Percentiles rank a stretch among this genome's conserved stretches.
Evolutionary conservation across 2,888 invertebrate species (phyloP).

Genomic region (Ichneumoninae sp.): DNA sequence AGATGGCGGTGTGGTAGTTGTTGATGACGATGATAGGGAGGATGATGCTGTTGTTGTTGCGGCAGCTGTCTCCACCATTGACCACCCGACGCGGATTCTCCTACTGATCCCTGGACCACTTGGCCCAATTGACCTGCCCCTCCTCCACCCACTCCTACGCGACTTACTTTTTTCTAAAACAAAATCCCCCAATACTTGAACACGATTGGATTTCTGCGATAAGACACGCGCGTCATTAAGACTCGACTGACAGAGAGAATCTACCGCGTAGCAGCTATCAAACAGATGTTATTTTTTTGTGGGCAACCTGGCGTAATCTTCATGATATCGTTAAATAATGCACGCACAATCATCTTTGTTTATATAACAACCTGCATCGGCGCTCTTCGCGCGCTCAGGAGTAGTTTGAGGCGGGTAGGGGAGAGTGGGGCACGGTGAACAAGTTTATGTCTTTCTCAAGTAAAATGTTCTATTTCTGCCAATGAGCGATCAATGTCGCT

Average conservation of each 20-base stretch:
- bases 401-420: background rate
- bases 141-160: constrained; percentile 82
- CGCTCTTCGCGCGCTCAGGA: background rate
- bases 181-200: constrained; percentile 61
- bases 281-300: background rate
- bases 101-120: constrained; percentile 79
- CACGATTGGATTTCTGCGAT: constrained; percentile 11
- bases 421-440: background rate
- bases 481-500: no score
- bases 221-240: background rate
- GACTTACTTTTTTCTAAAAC: constrained; percentile 84
- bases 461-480: no score
- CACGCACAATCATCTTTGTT: background rate
- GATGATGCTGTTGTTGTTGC: constrained; percentile 71
- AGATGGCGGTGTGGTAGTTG: constrained; percentile 77
- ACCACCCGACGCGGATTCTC: constrained; percentile 79
- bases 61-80: constrained; percentile 82
- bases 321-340: background rate
- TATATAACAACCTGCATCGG: background rate
- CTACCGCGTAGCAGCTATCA: constrained; percentile 6
- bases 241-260: background rate
- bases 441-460: background rate
- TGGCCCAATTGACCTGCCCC: constrained; percentile 78
- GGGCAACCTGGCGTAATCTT: background rate
- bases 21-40: constrained; percentile 73